Base-by-base conservation (phyloP, 2,797 vertebrate genomes). In the Lates japonicus region DNA sequence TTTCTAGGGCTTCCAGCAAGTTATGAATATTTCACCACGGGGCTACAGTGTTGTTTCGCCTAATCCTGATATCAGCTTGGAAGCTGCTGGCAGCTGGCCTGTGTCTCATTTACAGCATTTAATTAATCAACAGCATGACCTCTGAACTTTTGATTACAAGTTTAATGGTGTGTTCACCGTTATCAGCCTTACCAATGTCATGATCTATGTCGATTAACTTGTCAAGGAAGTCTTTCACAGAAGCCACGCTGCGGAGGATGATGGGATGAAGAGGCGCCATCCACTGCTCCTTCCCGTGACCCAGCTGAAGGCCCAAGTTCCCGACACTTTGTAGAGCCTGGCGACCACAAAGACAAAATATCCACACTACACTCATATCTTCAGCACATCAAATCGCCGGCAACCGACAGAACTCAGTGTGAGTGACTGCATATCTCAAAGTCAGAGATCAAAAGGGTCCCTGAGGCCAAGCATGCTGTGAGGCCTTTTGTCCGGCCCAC, bases 271-370 rank as follows among this genome's bases (percentile, higher is more conserved):
- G 96, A 0, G 96, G 97, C 0, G 95, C 92, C 97, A 98, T 97
- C 97, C 98, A 98, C 6, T 95, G 96, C 89, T 99, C 98, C 90
- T 99, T 98, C 66, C 97, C 97, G 13, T 97, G 96, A 13, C 97
- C 97, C 82, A 97, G 90, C 93, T 99, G 97, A 76, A 98, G 95
- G 35, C 97, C 97, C 87, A 98, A 87, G 90, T 98, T 99, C 16
- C 97, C 97, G 0, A 98, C 96, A 82, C 96, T 97, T 91, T 99
- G 98, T 54, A 98, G 89, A 0, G 96, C 97, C 97, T 98, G 90
- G 37, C 1, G 51, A 83, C 76, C 70, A 78, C 2, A 82, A 63
- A 90, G 29, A 83, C 72, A 90, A 48, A 74, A 59, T 3, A 55
- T 62, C 29, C 46, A 63, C 63, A 74, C 48, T 54, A n/a, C 46